Conservation (phyloP, 2,113 vertebrate species). For the Nerophis ophidion region DNA sequence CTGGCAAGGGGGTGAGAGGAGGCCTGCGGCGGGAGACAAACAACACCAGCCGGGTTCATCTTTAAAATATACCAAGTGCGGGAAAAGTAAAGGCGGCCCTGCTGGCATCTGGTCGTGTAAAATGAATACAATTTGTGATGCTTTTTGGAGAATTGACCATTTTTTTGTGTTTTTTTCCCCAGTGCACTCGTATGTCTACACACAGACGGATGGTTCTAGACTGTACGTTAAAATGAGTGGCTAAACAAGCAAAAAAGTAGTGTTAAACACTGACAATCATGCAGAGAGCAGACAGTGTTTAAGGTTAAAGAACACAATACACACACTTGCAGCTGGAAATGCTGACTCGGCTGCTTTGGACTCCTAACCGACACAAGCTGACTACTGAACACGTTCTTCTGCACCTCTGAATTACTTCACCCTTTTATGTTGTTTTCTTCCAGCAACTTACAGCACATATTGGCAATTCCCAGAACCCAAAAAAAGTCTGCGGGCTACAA, state of each 20-base stretch:
- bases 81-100: conserved; percentile 37
- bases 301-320: conserved; percentile 62
- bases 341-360: conserved; percentile 50
- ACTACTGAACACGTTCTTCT: conserved; percentile 37
- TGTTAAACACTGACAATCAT: conserved; percentile 55
- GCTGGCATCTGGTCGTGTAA: conserved; percentile 29
- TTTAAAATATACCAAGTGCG: conserved; percentile 44
- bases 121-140: conserved; percentile 13
- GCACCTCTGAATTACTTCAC: conserved; percentile 22
- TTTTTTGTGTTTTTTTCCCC: conserved; percentile 10
- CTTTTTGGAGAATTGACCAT: conserved; percentile 35
- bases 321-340: conserved; percentile 57
- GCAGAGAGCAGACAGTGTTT: conserved; percentile 59
- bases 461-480: no score
- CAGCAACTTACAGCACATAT: not conserved
- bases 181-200: conserved; percentile 50
- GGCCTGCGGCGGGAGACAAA: conserved; percentile 79
- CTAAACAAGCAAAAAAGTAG: conserved; percentile 38
- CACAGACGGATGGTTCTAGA: conserved; percentile 56
- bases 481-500: no score
- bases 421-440: not conserved
- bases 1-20: conserved; percentile 82
- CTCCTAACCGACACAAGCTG: conserved; percentile 37
- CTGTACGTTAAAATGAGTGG: conserved; percentile 57
- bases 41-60: conserved; percentile 71